Percentiles rank a stretch among this genome's conserved stretches.
Conservation (phyloP, 2,888 invertebrate genomes). For the Sarcophaga variegata region DNA sequence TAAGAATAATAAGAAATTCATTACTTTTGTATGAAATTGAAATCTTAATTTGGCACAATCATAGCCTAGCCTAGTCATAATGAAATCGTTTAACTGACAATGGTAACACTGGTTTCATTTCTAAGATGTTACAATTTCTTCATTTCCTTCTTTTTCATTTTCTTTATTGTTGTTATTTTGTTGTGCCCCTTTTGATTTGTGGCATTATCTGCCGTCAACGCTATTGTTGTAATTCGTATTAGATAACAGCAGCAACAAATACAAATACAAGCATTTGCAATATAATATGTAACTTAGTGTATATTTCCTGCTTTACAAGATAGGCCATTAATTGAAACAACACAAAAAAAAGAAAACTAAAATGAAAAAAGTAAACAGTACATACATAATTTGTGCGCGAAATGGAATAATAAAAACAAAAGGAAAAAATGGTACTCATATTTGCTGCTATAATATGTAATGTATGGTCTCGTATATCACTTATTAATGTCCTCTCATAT, state of each 20-base stretch:
- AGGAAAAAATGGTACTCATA: constrained; percentile 9
- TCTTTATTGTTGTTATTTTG: constrained; percentile 30
- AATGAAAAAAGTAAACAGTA: neutral
- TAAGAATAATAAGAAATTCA: too few relatives aligned
- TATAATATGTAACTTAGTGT: constrained; percentile 53
- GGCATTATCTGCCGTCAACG: constrained; percentile 34
- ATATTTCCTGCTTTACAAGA: constrained; percentile 66
- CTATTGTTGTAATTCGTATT: constrained; percentile 39
- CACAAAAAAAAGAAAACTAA: constrained; percentile 4
- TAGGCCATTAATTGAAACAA: constrained; percentile 61
- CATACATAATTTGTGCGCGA: neutral
- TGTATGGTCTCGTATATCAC: too few relatives aligned
- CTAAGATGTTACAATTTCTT: constrained; percentile 6
- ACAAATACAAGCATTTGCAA: constrained; percentile 47
- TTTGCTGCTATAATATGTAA: too few relatives aligned
- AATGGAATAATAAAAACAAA: constrained; percentile 44
- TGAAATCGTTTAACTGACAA: neutral
- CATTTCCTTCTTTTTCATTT: constrained; percentile 1
- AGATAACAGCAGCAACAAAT: constrained; percentile 57
- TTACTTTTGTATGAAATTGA: too few relatives aligned
- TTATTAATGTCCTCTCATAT: constrained; percentile 12
- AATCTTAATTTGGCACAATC: too few relatives aligned
- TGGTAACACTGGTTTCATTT: neutral
- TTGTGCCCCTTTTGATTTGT: constrained; percentile 52
- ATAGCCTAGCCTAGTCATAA: too few relatives aligned